Percentiles rank a stretch among this genome's conserved stretches.
Evolutionary conservation across 1,140 invertebrate genomes (phyloP).

Genomic region (Drosophila novamexicana): DNA sequence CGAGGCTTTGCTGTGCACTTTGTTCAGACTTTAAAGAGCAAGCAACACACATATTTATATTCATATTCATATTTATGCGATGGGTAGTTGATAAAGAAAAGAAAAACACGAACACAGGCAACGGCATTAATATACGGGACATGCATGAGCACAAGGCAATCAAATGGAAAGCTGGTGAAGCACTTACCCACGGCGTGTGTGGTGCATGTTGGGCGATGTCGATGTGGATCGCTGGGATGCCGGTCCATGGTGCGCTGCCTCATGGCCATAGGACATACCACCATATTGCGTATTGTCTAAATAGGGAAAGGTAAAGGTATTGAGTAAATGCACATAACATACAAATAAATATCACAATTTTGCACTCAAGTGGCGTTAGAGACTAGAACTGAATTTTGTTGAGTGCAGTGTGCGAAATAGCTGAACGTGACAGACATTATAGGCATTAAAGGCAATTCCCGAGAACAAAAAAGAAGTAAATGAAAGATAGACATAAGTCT

Average conservation of each 20-base stretch:
- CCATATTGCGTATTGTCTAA: slow-evolving; percentile 73
- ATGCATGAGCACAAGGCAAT: slow-evolving; percentile 21
- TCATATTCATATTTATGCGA: slow-evolving; percentile 26
- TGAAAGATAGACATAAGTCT: too few species aligned
- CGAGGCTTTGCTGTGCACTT: slow-evolving; percentile 76
- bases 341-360: slow-evolving; percentile 1
- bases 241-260: slow-evolving; percentile 56
- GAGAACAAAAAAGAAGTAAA: too few species aligned
- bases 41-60: slow-evolving; percentile 1
- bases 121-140: slow-evolving; percentile 35
- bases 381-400: slow-evolving; percentile 19
- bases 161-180: neutral
- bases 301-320: neutral
- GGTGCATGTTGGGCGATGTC: slow-evolving; percentile 77
- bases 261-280: slow-evolving; percentile 63
- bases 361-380: slow-evolving; percentile 31
- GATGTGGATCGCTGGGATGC: slow-evolving; percentile 71
- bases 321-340: neutral
- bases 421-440: too few species aligned
- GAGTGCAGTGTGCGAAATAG: slow-evolving; percentile 30
- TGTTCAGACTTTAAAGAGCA: slow-evolving; percentile 53
- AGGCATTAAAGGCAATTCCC: too few species aligned
- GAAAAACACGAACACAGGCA: slow-evolving; percentile 34
- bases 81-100: slow-evolving; percentile 42
- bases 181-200: slow-evolving; percentile 78